Conservation (phyloP, 2,797 vertebrate species). For the Natrix natrix region DNA sequence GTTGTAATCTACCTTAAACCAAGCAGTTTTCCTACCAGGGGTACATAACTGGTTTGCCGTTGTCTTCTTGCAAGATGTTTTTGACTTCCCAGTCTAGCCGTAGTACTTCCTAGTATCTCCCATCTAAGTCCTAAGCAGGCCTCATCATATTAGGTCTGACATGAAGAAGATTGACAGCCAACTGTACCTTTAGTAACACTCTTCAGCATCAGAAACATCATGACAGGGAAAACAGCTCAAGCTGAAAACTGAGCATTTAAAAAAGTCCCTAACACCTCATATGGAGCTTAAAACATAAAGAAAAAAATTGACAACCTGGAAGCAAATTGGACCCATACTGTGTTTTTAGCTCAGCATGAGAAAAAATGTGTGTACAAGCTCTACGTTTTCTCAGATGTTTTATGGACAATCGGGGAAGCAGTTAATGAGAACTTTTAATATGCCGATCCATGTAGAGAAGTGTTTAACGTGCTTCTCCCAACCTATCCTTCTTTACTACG, state of each 20-base stretch:
- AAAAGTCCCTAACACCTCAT: neutral
- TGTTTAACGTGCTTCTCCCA: neutral
- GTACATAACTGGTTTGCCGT: neutral
- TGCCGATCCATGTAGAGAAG: neutral
- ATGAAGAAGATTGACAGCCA: neutral
- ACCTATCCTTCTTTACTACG: neutral
- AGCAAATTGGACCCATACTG: neutral
- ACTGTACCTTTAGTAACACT: neutral
- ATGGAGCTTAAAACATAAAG: neutral
- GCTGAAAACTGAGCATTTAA: neutral
- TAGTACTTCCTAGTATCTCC: neutral
- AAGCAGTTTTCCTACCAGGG: neutral
- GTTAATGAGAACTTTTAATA: neutral
- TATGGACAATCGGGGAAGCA: neutral
- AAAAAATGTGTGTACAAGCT: neutral
- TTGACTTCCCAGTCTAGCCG: neutral
- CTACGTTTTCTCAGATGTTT: neutral
- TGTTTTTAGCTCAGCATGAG: neutral
- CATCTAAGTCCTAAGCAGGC: neutral
- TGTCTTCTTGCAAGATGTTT: neutral
- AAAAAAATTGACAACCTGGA: neutral
- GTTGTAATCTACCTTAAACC: neutral
- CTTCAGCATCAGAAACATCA: neutral
- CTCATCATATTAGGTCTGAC: neutral
- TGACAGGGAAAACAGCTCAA: neutral